Percentiles rank a stretch among this genome's conserved stretches.
phyloP scores from a whole-genome alignment of 92 coral and sea anemone species.

The Epizoanthus stellaris region DNA sequence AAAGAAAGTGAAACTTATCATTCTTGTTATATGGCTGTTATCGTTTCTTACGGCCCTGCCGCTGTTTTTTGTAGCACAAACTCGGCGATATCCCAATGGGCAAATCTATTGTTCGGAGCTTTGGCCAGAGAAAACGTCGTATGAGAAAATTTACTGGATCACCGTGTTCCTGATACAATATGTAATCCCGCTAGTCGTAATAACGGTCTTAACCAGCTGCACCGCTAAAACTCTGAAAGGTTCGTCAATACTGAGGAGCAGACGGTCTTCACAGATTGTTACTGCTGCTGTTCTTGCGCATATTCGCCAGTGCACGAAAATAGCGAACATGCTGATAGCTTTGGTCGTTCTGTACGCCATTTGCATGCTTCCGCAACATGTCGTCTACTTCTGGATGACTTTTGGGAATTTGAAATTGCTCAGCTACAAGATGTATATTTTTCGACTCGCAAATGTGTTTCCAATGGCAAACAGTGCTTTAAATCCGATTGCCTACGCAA shows the following conservation, averaged over 20 bases:
- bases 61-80: slow-evolving; percentile 73
- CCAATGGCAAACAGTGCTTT: slow-evolving; percentile 96
- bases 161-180: slow-evolving; percentile 83
- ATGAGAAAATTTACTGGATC: slow-evolving; percentile 82
- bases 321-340: slow-evolving; percentile 86
- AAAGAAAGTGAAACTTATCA: slow-evolving; percentile 68
- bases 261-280: slow-evolving; percentile 58
- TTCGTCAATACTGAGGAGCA: slow-evolving; percentile 37
- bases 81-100: slow-evolving; percentile 55
- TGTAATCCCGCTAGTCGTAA: slow-evolving; percentile 72
- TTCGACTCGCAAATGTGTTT: slow-evolving; percentile 86
- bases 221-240: slow-evolving; percentile 61
- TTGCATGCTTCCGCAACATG: slow-evolving; percentile 92
- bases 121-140: slow-evolving; percentile 64
- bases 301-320: slow-evolving; percentile 78
- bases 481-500: slow-evolving; percentile 88
- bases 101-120: slow-evolving; percentile 75
- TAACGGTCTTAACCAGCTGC: slow-evolving; percentile 61
- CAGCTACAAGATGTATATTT: slow-evolving; percentile 83
- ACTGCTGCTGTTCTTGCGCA: slow-evolving; percentile 73
- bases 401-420: slow-evolving; percentile 77
- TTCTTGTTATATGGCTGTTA: slow-evolving; percentile 74
- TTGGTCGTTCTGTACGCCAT: slow-evolving; percentile 74
- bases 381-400: slow-evolving; percentile 86
- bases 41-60: slow-evolving; percentile 63